phyloP scores from a whole-genome alignment of 1,140 invertebrate species.

The Druon quercuslanigerum region DNA sequence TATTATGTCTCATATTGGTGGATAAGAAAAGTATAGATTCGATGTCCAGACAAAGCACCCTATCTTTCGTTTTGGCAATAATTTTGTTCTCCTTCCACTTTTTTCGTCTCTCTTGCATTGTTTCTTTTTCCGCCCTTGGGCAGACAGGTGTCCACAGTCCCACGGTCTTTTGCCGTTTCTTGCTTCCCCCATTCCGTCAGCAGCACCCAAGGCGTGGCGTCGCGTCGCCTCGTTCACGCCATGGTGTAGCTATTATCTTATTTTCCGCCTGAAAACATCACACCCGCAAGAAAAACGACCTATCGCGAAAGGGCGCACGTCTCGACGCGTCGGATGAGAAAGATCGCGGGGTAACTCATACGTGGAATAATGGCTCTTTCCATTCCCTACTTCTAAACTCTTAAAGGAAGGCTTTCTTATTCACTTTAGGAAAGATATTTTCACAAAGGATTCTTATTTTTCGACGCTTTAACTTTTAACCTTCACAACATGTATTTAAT shows the following conservation, averaged over 20 bases:
- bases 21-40: too few species aligned
- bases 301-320: constrained; percentile 48
- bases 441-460: background rate
- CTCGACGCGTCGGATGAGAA: constrained; percentile 35
- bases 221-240: constrained; percentile 53
- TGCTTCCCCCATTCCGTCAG: constrained; percentile 35
- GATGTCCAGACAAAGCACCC: too few species aligned
- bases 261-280: constrained; percentile 74
- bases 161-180: constrained; percentile 51
- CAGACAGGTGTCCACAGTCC: constrained; percentile 51
- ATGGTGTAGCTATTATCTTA: constrained; percentile 73
- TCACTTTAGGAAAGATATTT: background rate
- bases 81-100: background rate
- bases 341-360: constrained; percentile 16
- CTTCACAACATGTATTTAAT: background rate
- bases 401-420: background rate
- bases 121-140: constrained; percentile 23
- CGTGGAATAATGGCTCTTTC: constrained; percentile 26
- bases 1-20: too few species aligned
- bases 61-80: background rate
- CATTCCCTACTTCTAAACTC: background rate
- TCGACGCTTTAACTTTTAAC: background rate
- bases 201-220: constrained; percentile 43
- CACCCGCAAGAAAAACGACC: constrained; percentile 72
- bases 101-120: constrained; percentile 16